Base-by-base conservation (phyloP, 2,888 invertebrate genomes). In the Tyria jacobaeae region DNA sequence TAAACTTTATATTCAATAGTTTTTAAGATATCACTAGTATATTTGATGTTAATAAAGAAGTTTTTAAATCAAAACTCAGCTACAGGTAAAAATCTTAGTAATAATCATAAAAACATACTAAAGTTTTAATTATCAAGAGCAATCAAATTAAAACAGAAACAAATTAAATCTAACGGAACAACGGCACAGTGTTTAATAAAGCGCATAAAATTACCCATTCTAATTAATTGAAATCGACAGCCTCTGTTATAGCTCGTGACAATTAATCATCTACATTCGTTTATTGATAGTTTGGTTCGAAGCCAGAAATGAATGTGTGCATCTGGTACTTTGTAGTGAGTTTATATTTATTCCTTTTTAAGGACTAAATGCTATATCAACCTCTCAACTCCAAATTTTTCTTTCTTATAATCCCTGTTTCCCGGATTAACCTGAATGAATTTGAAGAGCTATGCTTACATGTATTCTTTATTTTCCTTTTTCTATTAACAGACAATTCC, bases 211-310 rank as follows among this genome's bases (percentile, higher is more conserved):
- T 68, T 54, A 56, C 48, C 6, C 39, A 52, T 34, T 27, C 58
- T 68, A 74, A 74, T 75, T 73, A 76, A 76, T 73, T 73, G 57
- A 50, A 61, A 34, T 25, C 53, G 51, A 39, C 50, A 17, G 17
- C 31, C 10, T 27, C 54, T 58, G 67, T 62, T 60, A 64, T 62
- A 56, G 44, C 17, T 41, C 10, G 15, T 1, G 54, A n/a, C 48
- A 56, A 60, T 52, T 62, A 63, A 53, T 65, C 15, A 41, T 56
- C 52, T 17, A 39, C n/a, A 34, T 27, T 44, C 41, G 39, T 25
- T 53, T 24, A 48, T 53, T 48, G n/a, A 2, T 24, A 27, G 2
- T 37, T n/a, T n/a, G n/a, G 34, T 24, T 48, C 4, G 4, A 21
- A 4, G 9, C 3, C 10, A 53, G 10, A 27, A n/a, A 57, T 62